Evolutionary conservation across 2,797 vertebrate species (phyloP), one percentile per base, ranked within the genome.

Genomic region (Syngnathus acus): DNA sequence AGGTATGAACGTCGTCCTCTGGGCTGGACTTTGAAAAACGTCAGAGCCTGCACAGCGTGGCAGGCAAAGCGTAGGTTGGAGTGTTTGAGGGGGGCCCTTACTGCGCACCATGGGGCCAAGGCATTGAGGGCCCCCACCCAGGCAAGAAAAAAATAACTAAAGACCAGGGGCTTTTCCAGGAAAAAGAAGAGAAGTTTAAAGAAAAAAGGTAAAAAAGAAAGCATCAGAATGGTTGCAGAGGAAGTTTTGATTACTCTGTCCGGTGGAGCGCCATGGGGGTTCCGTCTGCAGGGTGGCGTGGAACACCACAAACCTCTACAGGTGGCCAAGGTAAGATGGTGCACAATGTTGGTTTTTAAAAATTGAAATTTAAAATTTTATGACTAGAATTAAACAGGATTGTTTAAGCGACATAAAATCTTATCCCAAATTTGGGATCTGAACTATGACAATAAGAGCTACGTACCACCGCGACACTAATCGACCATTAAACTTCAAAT

Each of bases 231-330:
- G 96, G 95, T 96, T 87, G 92, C 91, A 68, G 94, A 96, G 85
- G 93, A 96, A 87, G 92, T 95, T 72, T 88, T 94, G 75, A 91
- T 99, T 78, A 93, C 92, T 65, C 87, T 99, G 72, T 94, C 94
- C 37, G 97, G 96, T 84, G 97, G 95, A 79, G 94, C 94, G 2
- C 97, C 97, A 14, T 99, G 97, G 97, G 97, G 97, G 67, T 99
- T 99, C 88, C 93, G 97, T 80, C 94, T 99, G 62, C 96, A 98
- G 72, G 97, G 97, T 81, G 97, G 97, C 9, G 87, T 92, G 71
- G 95, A 99, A 73, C 94, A 97, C 82, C 93, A 92, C 88, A 95
- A 91, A 86, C 94, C 96, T 40, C 94, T 99, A 63, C 95, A 96
- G 85, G 96, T 99, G 74, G 95, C 96, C 51, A 99, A 99, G 97